phyloP scores from a whole-genome alignment of 2,888 invertebrate species.

The Acleris literana region DNA sequence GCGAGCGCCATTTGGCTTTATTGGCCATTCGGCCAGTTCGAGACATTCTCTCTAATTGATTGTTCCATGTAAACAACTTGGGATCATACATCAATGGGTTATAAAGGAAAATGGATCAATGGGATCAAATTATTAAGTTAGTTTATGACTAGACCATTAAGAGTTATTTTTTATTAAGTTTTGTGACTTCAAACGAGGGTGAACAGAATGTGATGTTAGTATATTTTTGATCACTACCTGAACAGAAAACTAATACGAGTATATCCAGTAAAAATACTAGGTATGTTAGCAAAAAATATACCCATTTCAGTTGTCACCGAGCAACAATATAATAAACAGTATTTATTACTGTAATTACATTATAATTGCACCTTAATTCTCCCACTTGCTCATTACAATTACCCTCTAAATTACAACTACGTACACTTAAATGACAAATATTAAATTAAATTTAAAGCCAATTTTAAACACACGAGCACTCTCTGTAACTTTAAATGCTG shows the following conservation, averaged over 20 bases:
- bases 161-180: too few species aligned
- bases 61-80: conserved; percentile 62
- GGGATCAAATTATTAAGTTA: background rate
- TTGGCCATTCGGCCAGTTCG: conserved; percentile 73
- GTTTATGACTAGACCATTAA: background rate
- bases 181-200: too few species aligned
- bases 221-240: too few species aligned
- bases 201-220: too few species aligned
- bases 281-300: too few species aligned
- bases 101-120: background rate
- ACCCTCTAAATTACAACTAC: background rate
- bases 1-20: conserved; percentile 75
- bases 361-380: background rate
- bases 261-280: too few species aligned
- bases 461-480: conserved; percentile 21
- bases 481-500: conserved; percentile 7
- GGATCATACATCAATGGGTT: conserved; percentile 21
- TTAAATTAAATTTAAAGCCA: conserved; percentile 21
- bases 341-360: too few species aligned
- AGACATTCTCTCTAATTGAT: conserved; percentile 71
- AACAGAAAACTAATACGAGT: too few species aligned
- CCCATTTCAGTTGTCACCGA: too few species aligned
- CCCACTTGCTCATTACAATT: background rate
- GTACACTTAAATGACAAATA: background rate
- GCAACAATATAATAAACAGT: too few species aligned